Percentiles rank a stretch among this genome's conserved stretches.
phyloP scores from a whole-genome alignment of 2,888 invertebrate genomes.

The Mystacides longicornis region DNA sequence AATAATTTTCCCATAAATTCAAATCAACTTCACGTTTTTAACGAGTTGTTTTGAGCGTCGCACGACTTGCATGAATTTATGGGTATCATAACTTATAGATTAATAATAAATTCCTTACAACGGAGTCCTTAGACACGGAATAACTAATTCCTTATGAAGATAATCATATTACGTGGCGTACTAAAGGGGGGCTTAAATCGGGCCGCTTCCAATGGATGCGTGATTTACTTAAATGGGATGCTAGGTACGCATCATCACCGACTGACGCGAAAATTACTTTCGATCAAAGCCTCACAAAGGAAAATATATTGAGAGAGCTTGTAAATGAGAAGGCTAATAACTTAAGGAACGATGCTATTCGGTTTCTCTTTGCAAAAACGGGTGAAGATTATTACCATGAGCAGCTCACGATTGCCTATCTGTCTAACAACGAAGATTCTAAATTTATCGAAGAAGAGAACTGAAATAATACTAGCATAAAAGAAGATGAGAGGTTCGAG shows the following conservation, averaged over 20 bases:
- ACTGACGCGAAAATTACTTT: background rate
- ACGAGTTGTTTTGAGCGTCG: background rate
- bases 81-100: background rate
- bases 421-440: too few species aligned
- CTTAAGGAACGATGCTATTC: too few species aligned
- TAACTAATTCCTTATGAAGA: too few species aligned
- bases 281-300: too few species aligned
- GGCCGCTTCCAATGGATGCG: background rate
- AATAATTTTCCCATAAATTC: constrained; percentile 1
- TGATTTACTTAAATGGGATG: background rate
- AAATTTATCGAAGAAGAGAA: background rate
- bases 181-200: background rate
- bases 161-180: too few species aligned
- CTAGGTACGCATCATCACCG: background rate
- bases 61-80: background rate
- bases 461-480: background rate
- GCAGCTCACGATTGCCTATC: background rate
- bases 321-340: too few species aligned
- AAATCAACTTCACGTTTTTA: background rate
- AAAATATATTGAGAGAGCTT: background rate
- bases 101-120: background rate
- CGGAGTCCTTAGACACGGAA: background rate
- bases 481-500: background rate
- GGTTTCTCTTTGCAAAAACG: background rate
- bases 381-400: background rate